These are phyloP conservation scores for Abramis brama DNA, from an alignment of 2,113 vertebrate genomes.

Conservation along the genomic window DNA sequence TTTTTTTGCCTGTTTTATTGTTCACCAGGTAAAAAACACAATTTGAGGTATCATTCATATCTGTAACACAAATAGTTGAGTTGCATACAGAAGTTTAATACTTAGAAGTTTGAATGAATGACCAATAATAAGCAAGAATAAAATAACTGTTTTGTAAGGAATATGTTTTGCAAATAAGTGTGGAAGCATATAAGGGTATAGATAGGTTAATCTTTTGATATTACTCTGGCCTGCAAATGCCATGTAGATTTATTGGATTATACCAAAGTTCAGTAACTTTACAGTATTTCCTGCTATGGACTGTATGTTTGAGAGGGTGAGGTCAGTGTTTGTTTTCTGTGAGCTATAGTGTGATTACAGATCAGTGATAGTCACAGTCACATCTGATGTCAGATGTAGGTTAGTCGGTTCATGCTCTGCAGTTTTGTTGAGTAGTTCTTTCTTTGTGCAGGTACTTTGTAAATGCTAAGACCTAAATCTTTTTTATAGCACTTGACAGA, in stretches of 20 bases:
- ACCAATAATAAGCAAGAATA: background rate
- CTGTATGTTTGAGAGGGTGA: background rate
- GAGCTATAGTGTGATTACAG: background rate
- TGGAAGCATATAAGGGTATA: background rate
- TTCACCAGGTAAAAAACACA: too few relatives aligned
- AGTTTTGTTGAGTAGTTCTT: background rate
- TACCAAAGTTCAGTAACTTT: background rate
- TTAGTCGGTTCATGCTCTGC: background rate
- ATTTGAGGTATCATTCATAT: too few relatives aligned
- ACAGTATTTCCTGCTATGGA: background rate
- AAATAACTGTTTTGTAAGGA: constrained; percentile 20
- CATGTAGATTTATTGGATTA: background rate
- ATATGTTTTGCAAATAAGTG: constrained; percentile 23
- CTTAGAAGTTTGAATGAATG: background rate
- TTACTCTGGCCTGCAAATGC: background rate
- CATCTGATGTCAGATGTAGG: background rate
- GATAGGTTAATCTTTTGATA: background rate
- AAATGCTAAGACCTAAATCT: background rate
- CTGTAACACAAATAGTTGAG: too few relatives aligned
- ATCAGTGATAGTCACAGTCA: background rate
- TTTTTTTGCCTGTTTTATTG: too few relatives aligned
- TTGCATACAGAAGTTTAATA: background rate
- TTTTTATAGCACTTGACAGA: background rate
- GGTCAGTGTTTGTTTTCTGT: background rate
- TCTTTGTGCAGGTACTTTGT: background rate